Evolutionary conservation across 2,888 invertebrate genomes (phyloP).

Genomic region (Sarcophaga subvicina): DNA sequence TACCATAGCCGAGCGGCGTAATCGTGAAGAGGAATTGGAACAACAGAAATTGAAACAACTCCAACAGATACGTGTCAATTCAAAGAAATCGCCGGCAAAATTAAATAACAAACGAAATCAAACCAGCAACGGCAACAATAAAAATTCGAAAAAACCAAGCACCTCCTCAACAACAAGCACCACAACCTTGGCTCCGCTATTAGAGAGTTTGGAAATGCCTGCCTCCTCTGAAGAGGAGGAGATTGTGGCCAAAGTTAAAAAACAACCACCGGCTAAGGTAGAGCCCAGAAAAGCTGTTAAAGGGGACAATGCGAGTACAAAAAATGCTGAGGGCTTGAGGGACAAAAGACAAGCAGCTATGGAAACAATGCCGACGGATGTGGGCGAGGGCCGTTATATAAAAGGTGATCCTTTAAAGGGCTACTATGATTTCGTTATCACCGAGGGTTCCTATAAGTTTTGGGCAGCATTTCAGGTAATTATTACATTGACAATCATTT

Average conservation of each 20-base stretch:
- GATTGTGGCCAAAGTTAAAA: background rate
- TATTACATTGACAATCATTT: conserved; percentile 63
- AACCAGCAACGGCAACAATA: conserved; percentile 39
- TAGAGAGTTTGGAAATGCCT: background rate
- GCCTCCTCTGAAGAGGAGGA: conserved; percentile 1
- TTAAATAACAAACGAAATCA: conserved; percentile 68
- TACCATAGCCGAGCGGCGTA: conserved; percentile 74
- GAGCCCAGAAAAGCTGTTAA: conserved; percentile 62
- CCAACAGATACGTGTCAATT: conserved; percentile 74
- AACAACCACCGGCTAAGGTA: conserved; percentile 48
- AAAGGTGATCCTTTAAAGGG: conserved; percentile 88
- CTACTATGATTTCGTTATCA: conserved; percentile 93
- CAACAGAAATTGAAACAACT: conserved; percentile 71
- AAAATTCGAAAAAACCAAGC: conserved; percentile 50
- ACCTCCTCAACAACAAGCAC: conserved; percentile 50
- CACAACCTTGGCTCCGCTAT: background rate
- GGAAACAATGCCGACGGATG: conserved; percentile 67
- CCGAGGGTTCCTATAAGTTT: conserved; percentile 94
- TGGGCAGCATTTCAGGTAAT: conserved; percentile 93
- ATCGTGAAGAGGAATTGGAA: conserved; percentile 67
- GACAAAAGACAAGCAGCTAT: conserved; percentile 69
- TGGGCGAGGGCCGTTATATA: conserved; percentile 81
- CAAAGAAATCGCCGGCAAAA: conserved; percentile 74
- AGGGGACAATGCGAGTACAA: conserved; percentile 50
- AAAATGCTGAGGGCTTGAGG: conserved; percentile 62